A percentile compares a stretch with the other conserved stretches of the same genome.
phyloP scores from a whole-genome alignment of 2,888 invertebrate species.

The Lepidocyrtoides sp. region DNA sequence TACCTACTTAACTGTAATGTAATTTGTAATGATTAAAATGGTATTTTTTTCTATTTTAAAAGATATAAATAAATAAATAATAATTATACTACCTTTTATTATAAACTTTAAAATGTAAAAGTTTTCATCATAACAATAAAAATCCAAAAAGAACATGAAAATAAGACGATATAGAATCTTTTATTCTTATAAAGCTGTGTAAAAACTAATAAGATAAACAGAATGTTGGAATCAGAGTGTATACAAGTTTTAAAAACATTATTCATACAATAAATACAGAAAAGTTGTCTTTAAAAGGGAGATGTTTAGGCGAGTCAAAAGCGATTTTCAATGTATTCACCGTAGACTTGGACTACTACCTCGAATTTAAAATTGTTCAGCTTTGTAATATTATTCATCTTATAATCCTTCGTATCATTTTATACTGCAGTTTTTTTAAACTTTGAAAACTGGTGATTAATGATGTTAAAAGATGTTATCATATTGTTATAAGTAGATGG shows the following conservation, averaged over 20 bases:
- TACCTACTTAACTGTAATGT: background rate
- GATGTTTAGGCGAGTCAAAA: background rate
- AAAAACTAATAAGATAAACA: background rate
- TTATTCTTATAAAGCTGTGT: constrained; percentile 59
- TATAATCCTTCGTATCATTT: constrained; percentile 14
- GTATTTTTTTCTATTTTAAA: constrained; percentile 63
- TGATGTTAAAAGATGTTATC: background rate
- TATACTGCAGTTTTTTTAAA: background rate
- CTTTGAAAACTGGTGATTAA: background rate
- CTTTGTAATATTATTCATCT: background rate
- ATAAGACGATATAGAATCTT: constrained; percentile 21
- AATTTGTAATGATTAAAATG: background rate
- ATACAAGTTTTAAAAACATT: background rate
- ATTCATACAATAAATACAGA: too few species aligned
- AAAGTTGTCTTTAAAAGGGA: background rate
- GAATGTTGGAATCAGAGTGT: background rate
- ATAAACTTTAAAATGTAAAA: background rate
- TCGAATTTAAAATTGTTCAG: constrained; percentile 26
- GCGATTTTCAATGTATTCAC: background rate
- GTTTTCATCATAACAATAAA: background rate
- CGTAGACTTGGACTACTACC: constrained; percentile 53
- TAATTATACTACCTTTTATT: background rate
- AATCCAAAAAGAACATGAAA: background rate
- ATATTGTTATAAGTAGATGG: background rate
- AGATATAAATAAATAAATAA: background rate